A percentile compares a stretch with the other conserved stretches of the same genome.
Conservation (phyloP, 2,113 vertebrate species). For the Tinamus guttatus region DNA sequence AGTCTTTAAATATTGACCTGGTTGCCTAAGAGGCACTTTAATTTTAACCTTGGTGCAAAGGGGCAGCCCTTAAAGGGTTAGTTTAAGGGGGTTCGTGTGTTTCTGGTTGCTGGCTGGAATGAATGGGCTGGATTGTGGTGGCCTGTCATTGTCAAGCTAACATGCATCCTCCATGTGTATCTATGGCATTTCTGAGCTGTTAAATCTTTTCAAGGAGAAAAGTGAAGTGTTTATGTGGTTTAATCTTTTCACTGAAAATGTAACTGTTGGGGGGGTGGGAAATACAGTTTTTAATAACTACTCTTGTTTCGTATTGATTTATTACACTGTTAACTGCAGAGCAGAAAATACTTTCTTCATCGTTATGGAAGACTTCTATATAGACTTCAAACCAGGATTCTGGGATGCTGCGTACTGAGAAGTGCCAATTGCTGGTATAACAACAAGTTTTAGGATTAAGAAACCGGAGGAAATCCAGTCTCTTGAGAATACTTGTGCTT, state of each 20-base stretch:
- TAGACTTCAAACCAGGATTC: background rate
- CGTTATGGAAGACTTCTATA: background rate
- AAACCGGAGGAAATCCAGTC: background rate
- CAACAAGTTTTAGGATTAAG: background rate
- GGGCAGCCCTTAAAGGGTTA: background rate
- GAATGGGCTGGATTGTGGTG: background rate
- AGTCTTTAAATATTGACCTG: background rate
- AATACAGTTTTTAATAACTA: conserved; percentile 66
- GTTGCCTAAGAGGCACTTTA: background rate
- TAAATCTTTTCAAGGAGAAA: conserved; percentile 26
- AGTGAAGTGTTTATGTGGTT: conserved; percentile 51
- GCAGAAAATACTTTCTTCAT: background rate
- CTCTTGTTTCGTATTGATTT: conserved; percentile 30
- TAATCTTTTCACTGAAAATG: conserved; percentile 47
- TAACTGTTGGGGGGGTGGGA: background rate
- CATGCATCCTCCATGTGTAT: background rate
- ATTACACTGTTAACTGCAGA: background rate
- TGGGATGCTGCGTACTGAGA: background rate
- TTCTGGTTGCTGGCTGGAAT: background rate
- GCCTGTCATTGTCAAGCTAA: background rate
- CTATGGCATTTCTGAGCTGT: conserved; percentile 8
- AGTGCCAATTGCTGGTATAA: background rate
- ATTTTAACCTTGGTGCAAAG: background rate
- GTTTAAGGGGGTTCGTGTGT: background rate
- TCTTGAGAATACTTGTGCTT: background rate